A percentile compares a stretch with the other conserved stretches of the same genome.
These are phyloP conservation scores for Mobula hypostoma DNA, from an alignment of 2,113 vertebrate genomes.

Conservation along the genomic window DNA sequence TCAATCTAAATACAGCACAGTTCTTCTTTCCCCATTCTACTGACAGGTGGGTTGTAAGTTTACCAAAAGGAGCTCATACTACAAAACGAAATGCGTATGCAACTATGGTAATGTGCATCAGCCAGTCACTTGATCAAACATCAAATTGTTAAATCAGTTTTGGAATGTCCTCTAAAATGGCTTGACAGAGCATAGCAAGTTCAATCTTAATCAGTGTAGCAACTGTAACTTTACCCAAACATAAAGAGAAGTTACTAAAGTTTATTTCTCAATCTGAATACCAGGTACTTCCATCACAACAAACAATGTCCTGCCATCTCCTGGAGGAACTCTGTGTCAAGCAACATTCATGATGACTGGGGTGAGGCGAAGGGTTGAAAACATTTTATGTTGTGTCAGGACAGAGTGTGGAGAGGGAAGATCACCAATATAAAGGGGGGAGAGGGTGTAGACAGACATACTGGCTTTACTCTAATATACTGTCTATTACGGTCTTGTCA, in stretches of 20 bases:
- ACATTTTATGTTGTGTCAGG: too few species aligned
- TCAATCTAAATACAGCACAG: background rate
- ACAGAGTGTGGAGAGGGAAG: too few species aligned
- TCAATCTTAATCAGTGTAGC: background rate
- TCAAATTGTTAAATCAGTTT: background rate
- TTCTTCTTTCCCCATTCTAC: background rate
- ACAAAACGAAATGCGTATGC: background rate
- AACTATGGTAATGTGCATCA: background rate
- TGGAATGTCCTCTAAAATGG: background rate
- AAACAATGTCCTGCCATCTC: too few species aligned
- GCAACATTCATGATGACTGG: too few species aligned
- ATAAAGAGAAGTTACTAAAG: background rate
- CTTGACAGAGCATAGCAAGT: background rate
- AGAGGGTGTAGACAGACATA: too few species aligned
- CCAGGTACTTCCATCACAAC: too few species aligned
- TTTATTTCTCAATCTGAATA: background rate
- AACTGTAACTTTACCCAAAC: background rate
- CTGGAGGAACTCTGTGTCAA: too few species aligned
- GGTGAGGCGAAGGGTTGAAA: too few species aligned
- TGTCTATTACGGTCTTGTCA: too few species aligned
- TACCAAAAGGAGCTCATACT: background rate
- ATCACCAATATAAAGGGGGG: too few species aligned
- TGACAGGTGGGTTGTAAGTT: background rate
- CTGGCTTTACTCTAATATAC: too few species aligned
- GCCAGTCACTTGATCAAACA: background rate